A percentile compares a stretch with the other conserved stretches of the same genome.
Evolutionary conservation across 2,113 vertebrate genomes (phyloP).

Genomic region (Heterotis niloticus): DNA sequence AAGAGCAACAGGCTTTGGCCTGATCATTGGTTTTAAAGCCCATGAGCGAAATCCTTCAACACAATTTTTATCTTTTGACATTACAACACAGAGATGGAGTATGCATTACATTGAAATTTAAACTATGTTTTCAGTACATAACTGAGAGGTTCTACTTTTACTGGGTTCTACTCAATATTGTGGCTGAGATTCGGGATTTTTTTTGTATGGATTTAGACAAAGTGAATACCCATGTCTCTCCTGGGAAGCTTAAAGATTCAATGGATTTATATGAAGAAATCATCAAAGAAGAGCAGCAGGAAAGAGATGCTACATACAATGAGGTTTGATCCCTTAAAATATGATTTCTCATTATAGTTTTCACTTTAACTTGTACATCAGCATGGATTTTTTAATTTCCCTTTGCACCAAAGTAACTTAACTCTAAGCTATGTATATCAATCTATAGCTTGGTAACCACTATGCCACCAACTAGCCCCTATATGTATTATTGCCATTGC

Average conservation of each 20-base stretch:
- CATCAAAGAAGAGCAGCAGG: slow-evolving; percentile 21
- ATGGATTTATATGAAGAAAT: slow-evolving; percentile 29
- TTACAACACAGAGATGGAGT: neutral
- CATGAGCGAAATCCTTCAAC: too few relatives aligned
- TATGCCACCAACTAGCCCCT: neutral
- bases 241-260: slow-evolving; percentile 18
- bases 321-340: slow-evolving; percentile 15
- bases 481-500: neutral
- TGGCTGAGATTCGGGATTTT: neutral
- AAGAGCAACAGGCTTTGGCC: too few relatives aligned
- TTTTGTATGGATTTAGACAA: slow-evolving; percentile 7
- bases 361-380: neutral
- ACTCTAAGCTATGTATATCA: too few relatives aligned
- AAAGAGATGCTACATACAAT: slow-evolving; percentile 18
- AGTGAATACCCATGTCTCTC: neutral
- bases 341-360: neutral
- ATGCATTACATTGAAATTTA: neutral
- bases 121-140: neutral
- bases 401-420: neutral
- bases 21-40: too few relatives aligned
- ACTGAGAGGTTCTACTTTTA: neutral
- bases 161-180: neutral
- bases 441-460: neutral
- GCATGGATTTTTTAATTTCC: neutral
- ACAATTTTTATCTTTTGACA: neutral